These are phyloP conservation scores for Hexactinellida sp. DNA, from an alignment of 37 sponge, comb jelly and placozoan genomes.

Conservation along the genomic window DNA sequence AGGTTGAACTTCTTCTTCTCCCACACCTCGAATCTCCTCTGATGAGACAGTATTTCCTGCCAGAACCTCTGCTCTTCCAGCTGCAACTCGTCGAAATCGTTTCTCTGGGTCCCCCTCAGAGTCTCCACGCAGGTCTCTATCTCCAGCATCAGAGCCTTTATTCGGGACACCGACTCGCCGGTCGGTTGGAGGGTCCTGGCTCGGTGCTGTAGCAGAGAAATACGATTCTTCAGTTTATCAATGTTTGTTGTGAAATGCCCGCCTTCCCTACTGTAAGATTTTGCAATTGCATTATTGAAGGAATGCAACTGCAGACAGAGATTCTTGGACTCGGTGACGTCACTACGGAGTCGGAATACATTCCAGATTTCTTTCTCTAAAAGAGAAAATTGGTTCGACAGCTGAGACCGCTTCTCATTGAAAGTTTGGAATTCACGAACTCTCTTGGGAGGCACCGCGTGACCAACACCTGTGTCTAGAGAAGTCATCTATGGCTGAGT, in stretches of 20 bases:
- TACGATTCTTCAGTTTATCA: background rate
- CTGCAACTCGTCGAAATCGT: background rate
- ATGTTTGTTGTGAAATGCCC: background rate
- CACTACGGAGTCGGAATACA: background rate
- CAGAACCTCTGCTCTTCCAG: background rate
- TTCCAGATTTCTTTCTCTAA: background rate
- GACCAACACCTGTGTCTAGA: no score
- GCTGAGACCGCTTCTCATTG: background rate
- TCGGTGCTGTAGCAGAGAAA: background rate
- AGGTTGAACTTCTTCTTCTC: background rate
- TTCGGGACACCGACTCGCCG: background rate
- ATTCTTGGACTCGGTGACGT: background rate
- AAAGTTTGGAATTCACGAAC: background rate
- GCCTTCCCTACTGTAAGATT: background rate
- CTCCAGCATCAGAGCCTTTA: constrained; percentile 1
- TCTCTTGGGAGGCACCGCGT: no score
- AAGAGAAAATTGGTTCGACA: background rate
- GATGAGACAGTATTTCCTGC: background rate
- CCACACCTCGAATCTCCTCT: background rate
- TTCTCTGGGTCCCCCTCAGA: background rate
- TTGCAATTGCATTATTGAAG: background rate
- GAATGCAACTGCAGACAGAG: background rate
- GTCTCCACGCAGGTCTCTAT: background rate
- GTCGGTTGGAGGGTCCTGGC: background rate
- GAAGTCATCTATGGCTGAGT: no score